Evolutionary conservation across 2,888 invertebrate species (phyloP).

Genomic region (Hypsopygia costalis): DNA sequence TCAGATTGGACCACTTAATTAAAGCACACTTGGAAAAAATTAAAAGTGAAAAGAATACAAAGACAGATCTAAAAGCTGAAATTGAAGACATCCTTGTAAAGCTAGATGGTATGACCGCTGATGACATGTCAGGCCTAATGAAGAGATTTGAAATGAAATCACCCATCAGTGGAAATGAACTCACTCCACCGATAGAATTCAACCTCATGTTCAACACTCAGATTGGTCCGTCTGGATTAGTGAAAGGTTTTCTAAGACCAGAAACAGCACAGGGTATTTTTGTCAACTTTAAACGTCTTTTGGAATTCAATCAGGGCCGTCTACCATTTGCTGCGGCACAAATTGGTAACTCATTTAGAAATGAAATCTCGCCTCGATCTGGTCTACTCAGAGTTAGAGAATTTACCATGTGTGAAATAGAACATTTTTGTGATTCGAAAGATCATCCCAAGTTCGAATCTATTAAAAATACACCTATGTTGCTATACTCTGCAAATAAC

Average conservation of each 20-base stretch:
- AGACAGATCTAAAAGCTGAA: conserved; percentile 85
- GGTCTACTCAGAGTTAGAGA: conserved; percentile 97
- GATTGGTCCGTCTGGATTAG: conserved; percentile 97
- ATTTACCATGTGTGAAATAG: conserved; percentile 99
- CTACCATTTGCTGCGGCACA: conserved; percentile 99
- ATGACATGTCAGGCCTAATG: conserved; percentile 93
- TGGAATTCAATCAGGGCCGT: conserved; percentile 98
- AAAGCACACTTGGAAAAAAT: conserved; percentile 96
- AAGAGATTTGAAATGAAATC: conserved; percentile 95
- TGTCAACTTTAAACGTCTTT: conserved; percentile 98
- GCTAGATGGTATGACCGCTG: conserved; percentile 95
- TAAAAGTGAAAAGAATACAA: conserved; percentile 90
- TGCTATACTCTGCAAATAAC: conserved; percentile 96
- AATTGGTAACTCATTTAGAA: conserved; percentile 98
- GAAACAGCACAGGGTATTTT: conserved; percentile 99
- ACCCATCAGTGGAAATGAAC: conserved; percentile 95
- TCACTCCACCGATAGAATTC: conserved; percentile 98
- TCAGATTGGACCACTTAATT: conserved; percentile 97
- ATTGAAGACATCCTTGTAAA: conserved; percentile 89
- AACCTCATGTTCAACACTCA: conserved; percentile 99
- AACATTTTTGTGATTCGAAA: conserved; percentile 99
- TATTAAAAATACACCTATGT: conserved; percentile 87
- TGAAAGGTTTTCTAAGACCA: conserved; percentile 97
- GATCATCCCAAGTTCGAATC: conserved; percentile 93
- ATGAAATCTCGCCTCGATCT: conserved; percentile 99